Percentiles rank a stretch among this genome's conserved stretches.
Evolutionary conservation across 2,113 vertebrate genomes (phyloP).

Genomic region (Planiliza haematocheilus): DNA sequence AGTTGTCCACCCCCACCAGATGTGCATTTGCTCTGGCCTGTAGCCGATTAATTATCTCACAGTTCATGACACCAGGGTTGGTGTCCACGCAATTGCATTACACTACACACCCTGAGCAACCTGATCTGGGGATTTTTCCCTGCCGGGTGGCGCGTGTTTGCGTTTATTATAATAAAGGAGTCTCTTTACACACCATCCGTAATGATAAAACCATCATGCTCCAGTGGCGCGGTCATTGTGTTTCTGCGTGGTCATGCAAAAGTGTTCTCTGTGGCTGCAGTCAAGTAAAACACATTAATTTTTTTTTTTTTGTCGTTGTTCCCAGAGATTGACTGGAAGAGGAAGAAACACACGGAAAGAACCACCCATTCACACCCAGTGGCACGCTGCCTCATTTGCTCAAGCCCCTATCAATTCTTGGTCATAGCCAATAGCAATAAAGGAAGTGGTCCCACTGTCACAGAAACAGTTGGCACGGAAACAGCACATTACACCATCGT

Average conservation of each 20-base stretch:
- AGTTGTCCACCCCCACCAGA: conserved; percentile 64
- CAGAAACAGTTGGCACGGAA: conserved; percentile 87
- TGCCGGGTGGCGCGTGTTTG: conserved; percentile 49
- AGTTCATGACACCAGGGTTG: conserved; percentile 58
- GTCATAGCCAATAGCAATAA: conserved; percentile 79
- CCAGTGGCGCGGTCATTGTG: conserved; percentile 8
- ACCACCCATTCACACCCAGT: conserved; percentile 59
- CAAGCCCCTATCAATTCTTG: conserved; percentile 68
- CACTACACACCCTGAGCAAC: conserved; percentile 63
- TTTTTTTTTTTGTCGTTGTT: conserved; percentile 11
- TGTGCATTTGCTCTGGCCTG: conserved; percentile 65
- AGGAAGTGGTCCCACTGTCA: conserved; percentile 83
- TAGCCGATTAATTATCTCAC: conserved; percentile 69
- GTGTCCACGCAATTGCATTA: conserved; percentile 71
- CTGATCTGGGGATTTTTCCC: conserved; percentile 57
- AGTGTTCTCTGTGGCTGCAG: conserved; percentile 10
- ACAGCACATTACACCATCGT: conserved; percentile 84
- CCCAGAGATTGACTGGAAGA: conserved; percentile 38
- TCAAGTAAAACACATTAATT: conserved; percentile 8
- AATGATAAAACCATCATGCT: conserved; percentile 58
- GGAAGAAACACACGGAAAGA: conserved; percentile 30
- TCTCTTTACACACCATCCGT: conserved; percentile 61
- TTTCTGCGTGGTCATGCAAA: conserved; percentile 25
- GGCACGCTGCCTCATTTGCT: conserved; percentile 71
- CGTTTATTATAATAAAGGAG: conserved; percentile 42